Evolutionary conservation across 2,888 invertebrate species (phyloP).

Genomic region (Xylota sylvarum): DNA sequence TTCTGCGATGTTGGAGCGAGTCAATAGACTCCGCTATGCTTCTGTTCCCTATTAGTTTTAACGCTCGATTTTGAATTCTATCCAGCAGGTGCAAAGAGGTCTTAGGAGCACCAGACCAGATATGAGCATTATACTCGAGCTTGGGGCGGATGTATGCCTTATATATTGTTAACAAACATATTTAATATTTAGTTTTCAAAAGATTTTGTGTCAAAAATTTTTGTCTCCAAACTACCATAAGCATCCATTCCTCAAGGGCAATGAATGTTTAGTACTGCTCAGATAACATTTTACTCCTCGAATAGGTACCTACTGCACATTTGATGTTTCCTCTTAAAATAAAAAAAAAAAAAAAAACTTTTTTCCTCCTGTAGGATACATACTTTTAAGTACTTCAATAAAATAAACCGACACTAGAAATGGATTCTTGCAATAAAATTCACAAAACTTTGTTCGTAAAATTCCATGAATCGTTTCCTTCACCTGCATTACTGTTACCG

Average conservation of each 20-base stretch:
- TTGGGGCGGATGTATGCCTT: too few relatives aligned
- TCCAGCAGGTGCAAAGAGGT: too few relatives aligned
- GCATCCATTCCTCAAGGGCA: background rate
- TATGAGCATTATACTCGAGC: too few relatives aligned
- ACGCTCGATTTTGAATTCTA: too few relatives aligned
- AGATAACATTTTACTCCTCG: background rate
- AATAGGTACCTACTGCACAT: constrained; percentile 7
- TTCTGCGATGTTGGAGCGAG: too few relatives aligned
- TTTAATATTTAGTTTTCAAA: too few relatives aligned
- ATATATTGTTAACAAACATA: too few relatives aligned
- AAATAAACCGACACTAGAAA: constrained; percentile 50
- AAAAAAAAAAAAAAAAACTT: background rate
- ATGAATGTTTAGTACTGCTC: background rate
- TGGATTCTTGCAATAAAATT: constrained; percentile 54
- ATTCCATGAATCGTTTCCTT: constrained; percentile 45
- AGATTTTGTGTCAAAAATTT: too few relatives aligned
- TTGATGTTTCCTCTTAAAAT: constrained; percentile 36
- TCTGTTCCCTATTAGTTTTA: too few relatives aligned
- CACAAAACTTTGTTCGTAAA: constrained; percentile 46
- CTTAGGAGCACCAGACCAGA: too few relatives aligned
- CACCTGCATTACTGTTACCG: constrained; percentile 50
- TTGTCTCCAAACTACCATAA: background rate
- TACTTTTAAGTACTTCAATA: constrained; percentile 46
- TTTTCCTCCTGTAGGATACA: background rate
- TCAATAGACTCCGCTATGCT: too few relatives aligned